Conservation (phyloP, 1,140 invertebrate genomes). For the Trichomalopsis sarcophagae region DNA sequence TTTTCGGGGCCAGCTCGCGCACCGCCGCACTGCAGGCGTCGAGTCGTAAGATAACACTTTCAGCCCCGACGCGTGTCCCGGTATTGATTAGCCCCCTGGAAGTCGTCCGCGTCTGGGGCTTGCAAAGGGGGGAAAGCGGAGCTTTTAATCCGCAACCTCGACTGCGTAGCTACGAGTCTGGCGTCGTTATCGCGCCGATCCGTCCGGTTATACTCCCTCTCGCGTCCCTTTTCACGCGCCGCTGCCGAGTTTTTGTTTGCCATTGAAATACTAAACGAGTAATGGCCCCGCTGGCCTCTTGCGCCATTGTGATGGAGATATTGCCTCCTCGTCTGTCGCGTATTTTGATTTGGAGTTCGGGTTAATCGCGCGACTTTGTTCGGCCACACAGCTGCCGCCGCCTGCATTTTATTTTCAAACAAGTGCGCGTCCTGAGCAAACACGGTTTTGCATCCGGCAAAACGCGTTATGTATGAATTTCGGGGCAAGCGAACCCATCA, state of each 20-base stretch:
- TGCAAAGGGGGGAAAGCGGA: neutral
- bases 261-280: slow-evolving; percentile 29
- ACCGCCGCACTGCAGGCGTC: neutral
- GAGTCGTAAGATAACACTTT: slow-evolving; percentile 29
- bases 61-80: neutral
- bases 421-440: neutral
- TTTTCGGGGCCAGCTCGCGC: neutral
- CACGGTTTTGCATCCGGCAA: no score
- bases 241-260: slow-evolving; percentile 27
- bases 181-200: slow-evolving; percentile 25
- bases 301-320: neutral
- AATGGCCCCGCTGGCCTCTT: neutral
- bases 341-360: neutral
- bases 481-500: neutral
- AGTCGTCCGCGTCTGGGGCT: neutral
- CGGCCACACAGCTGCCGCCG: no score
- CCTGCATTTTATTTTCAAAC: neutral
- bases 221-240: slow-evolving; percentile 1
- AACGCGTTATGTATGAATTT: no score
- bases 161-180: neutral
- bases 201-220: neutral
- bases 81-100: slow-evolving; percentile 26
- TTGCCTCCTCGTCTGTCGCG: no score
- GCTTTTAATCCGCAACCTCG: slow-evolving; percentile 34
- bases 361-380: no score